Percentiles rank a stretch among this genome's conserved stretches.
phyloP scores from a whole-genome alignment of 2,113 vertebrate genomes.

The Typhlomys cinereus region DNA sequence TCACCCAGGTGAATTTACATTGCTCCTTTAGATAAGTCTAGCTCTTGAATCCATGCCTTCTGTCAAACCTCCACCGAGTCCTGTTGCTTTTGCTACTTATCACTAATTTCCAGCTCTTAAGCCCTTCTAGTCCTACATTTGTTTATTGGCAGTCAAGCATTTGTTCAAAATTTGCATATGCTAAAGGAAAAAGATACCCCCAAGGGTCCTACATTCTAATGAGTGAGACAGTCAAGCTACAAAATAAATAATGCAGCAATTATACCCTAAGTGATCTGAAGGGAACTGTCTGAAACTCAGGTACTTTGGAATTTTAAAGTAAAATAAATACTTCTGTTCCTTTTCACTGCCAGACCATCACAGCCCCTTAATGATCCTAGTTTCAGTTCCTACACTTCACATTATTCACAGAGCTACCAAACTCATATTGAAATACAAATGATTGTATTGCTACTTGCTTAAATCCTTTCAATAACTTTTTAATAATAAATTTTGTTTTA shows the following conservation, averaged over 20 bases:
- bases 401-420: neutral
- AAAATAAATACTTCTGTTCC: neutral
- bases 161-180: neutral
- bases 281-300: constrained; percentile 15
- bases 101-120: neutral
- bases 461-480: constrained; percentile 2
- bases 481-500: constrained; percentile 4
- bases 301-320: too few relatives aligned
- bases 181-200: neutral
- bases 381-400: neutral
- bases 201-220: neutral
- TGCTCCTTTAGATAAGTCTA: neutral
- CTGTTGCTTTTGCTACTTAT: constrained; percentile 27
- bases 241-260: neutral
- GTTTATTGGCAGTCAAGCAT: neutral
- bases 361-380: neutral
- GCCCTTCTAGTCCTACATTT: neutral
- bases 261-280: neutral
- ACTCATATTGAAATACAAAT: neutral
- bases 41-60: neutral
- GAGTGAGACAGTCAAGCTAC: neutral
- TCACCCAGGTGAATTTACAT: neutral
- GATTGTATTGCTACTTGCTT: neutral
- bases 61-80: neutral
- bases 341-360: neutral